Percentiles rank a stretch among this genome's conserved stretches.
phyloP scores from a whole-genome alignment of 2,113 vertebrate genomes.

The Nannobrachium achirus region DNA sequence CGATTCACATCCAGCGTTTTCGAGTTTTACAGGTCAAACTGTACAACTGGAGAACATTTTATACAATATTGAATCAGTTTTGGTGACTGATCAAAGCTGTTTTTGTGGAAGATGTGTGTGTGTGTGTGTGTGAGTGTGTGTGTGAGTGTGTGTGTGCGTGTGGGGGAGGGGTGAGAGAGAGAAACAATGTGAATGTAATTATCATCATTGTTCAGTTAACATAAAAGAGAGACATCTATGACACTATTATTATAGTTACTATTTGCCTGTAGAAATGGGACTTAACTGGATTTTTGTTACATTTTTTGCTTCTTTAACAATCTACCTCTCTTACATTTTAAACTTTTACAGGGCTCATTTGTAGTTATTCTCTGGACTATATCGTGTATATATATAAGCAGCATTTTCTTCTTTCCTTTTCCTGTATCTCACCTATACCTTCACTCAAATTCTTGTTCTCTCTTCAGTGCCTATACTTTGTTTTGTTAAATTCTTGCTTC shows the following conservation, averaged over 20 bases:
- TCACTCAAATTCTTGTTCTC: no score
- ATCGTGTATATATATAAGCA: constrained; percentile 1
- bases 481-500: no score
- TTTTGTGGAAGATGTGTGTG: constrained; percentile 16
- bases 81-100: constrained; percentile 23
- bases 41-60: constrained; percentile 53
- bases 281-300: constrained; percentile 18
- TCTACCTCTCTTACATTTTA: constrained; percentile 75
- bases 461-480: no score
- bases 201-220: constrained; percentile 35
- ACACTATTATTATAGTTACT: constrained; percentile 37
- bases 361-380: not conserved
- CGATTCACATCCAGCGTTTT: constrained; percentile 14
- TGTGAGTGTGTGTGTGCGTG: constrained; percentile 28
- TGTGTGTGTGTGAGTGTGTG: constrained; percentile 22
- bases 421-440: no score
- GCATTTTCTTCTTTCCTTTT: no score
- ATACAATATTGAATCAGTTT: constrained; percentile 48
- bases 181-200: constrained; percentile 7
- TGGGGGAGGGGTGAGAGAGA: not conserved
- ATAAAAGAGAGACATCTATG: constrained; percentile 52
- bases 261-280: constrained; percentile 19
- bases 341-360: constrained; percentile 13
- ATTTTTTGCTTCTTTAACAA: constrained; percentile 55
- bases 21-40: constrained; percentile 54